These are phyloP conservation scores for Siniperca chuatsi DNA, from an alignment of 2,113 vertebrate species.

Conservation along the genomic window DNA sequence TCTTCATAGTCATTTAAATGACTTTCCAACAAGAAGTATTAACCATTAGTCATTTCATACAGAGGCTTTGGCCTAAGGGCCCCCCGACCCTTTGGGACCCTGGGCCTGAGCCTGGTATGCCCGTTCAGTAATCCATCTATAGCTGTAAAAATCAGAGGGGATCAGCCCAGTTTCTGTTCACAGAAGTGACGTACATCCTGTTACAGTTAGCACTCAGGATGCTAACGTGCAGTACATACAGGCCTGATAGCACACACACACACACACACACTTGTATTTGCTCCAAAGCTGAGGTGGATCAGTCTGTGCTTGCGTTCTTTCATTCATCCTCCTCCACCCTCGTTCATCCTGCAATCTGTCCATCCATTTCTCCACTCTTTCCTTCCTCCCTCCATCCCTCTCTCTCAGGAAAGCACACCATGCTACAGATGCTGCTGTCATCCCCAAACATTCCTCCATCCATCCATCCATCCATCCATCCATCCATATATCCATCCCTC, in stretches of 20 bases:
- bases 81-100: too few species aligned
- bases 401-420: slow-evolving; percentile 41
- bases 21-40: not conserved
- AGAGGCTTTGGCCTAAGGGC: not conserved
- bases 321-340: slow-evolving; percentile 13
- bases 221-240: slow-evolving; percentile 60
- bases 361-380: slow-evolving; percentile 12
- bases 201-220: slow-evolving; percentile 70
- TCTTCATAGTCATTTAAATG: not conserved
- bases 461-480: slow-evolving; percentile 18
- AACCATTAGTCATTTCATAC: not conserved
- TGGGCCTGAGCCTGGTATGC: not conserved
- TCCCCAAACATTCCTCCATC: slow-evolving; percentile 60
- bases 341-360: slow-evolving; percentile 34
- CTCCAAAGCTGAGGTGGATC: slow-evolving; percentile 43
- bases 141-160: slow-evolving; percentile 2
- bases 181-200: slow-evolving; percentile 69
- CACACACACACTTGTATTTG: slow-evolving; percentile 25
- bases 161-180: slow-evolving; percentile 24
- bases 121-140: not conserved
- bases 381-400: slow-evolving; percentile 5
- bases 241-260: slow-evolving; percentile 54
- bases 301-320: not conserved
- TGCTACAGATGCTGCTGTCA: slow-evolving; percentile 75
- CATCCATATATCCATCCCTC: not conserved